Evolutionary conservation across 2,797 vertebrate species (phyloP).

Genomic region (Morelia viridis): DNA sequence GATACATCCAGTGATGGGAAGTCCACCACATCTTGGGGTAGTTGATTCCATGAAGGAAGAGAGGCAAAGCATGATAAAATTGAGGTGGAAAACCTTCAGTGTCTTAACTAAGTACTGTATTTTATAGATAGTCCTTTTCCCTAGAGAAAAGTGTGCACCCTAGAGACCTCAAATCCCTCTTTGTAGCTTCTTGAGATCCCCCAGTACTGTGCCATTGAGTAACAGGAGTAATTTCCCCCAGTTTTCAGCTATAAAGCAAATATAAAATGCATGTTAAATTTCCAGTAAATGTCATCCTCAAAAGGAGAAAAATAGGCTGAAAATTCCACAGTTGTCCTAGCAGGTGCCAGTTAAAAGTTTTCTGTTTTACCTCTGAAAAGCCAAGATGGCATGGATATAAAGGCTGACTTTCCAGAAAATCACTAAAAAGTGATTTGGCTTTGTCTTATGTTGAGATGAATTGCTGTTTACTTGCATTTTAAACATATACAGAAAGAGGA

Average conservation of each 20-base stretch:
- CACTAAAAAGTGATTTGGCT: not conserved
- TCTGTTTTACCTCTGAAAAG: not conserved
- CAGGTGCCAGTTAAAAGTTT: not conserved
- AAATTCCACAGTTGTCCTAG: not conserved
- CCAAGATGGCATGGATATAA: not conserved
- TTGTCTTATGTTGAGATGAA: not conserved
- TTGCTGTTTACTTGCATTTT: not conserved
- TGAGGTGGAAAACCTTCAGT: not conserved
- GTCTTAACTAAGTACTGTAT: not conserved
- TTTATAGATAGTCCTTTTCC: not conserved
- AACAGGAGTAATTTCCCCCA: not conserved
- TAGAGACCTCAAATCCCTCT: not conserved
- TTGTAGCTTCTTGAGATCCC: not conserved
- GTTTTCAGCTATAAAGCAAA: not conserved
- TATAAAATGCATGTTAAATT: not conserved
- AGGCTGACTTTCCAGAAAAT: not conserved
- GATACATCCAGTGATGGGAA: not conserved
- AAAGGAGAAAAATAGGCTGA: not conserved
- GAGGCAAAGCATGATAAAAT: not conserved
- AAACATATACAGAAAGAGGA: not conserved
- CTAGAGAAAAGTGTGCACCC: not conserved
- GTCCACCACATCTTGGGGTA: not conserved
- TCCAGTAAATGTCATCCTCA: not conserved
- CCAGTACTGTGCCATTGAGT: not conserved
- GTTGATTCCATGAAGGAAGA: not conserved